phyloP scores from a whole-genome alignment of 2,113 vertebrate genomes.

The Pseudopodoces humilis region DNA sequence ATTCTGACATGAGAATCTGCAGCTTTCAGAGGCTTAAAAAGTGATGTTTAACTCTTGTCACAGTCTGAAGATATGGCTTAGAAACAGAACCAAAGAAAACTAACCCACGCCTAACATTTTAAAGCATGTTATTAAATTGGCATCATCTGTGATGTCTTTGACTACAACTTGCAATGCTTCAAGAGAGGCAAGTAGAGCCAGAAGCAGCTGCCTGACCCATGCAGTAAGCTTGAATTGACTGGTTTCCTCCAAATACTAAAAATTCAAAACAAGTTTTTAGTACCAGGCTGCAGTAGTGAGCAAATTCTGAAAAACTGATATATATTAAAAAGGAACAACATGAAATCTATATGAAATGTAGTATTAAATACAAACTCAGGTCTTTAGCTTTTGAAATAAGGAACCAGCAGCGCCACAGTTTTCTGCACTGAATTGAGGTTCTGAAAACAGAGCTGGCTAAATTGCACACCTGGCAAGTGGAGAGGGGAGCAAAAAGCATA shows the following conservation, averaged over 20 bases:
- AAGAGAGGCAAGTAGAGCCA: neutral
- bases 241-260: neutral
- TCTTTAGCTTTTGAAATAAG: neutral
- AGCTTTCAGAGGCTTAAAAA: neutral
- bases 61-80: neutral
- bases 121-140: neutral
- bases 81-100: neutral
- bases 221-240: neutral
- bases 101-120: neutral
- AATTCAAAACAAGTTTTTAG: neutral
- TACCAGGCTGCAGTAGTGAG: neutral
- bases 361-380: neutral
- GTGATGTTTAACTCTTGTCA: neutral
- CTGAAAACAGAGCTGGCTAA: constrained; percentile 2
- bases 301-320: neutral
- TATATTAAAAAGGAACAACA: neutral
- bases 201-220: neutral
- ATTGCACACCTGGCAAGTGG: neutral
- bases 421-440: neutral
- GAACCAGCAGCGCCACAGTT: neutral
- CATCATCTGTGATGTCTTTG: neutral
- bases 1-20: neutral
- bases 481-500: neutral
- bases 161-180: neutral
- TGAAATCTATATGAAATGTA: neutral